Evolutionary conservation across 1,140 invertebrate genomes (phyloP).

Genomic region (Aphelenchoides avenae): DNA sequence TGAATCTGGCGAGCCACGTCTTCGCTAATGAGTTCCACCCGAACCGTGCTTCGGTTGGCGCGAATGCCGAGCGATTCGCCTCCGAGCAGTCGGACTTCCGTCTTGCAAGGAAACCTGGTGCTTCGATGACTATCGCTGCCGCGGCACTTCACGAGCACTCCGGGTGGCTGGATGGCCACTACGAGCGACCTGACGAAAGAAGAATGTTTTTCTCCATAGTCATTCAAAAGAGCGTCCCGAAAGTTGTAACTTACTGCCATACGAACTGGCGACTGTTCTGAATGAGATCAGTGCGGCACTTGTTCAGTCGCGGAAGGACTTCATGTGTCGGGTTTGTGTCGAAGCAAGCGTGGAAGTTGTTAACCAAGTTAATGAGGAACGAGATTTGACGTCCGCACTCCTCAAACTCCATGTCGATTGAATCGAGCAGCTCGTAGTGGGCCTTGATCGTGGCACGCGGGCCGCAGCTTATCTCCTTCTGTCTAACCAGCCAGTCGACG

Average conservation of each 20-base stretch:
- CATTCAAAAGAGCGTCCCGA: too few relatives aligned
- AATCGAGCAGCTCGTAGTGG: slow-evolving; percentile 22
- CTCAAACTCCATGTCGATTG: slow-evolving; percentile 26
- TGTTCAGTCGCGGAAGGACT: slow-evolving; percentile 5
- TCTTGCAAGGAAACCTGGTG: slow-evolving; percentile 23
- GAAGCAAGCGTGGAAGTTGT: too few relatives aligned
- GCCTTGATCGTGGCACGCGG: slow-evolving; percentile 9
- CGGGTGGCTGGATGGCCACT: slow-evolving; percentile 19
- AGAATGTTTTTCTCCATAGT: too few relatives aligned
- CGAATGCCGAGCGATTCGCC: slow-evolving; percentile 24
- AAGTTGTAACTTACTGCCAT: too few relatives aligned
- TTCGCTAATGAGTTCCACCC: slow-evolving; percentile 23
- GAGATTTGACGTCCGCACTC: slow-evolving; percentile 26
- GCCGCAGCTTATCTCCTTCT: slow-evolving; percentile 20
- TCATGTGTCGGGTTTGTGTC: too few relatives aligned
- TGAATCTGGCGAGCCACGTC: slow-evolving; percentile 21
- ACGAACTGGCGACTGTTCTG: slow-evolving; percentile 20
- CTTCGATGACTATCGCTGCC: slow-evolving; percentile 26
- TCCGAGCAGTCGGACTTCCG: slow-evolving; percentile 19
- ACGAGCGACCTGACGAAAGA: too few relatives aligned
- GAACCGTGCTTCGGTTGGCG: not conserved
- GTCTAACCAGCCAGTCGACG: slow-evolving; percentile 20
- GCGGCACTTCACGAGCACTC: slow-evolving; percentile 27
- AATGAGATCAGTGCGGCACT: slow-evolving; percentile 13
- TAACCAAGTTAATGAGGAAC: too few relatives aligned